phyloP scores from a whole-genome alignment of 2,113 vertebrate species.

The Merops nubicus region DNA sequence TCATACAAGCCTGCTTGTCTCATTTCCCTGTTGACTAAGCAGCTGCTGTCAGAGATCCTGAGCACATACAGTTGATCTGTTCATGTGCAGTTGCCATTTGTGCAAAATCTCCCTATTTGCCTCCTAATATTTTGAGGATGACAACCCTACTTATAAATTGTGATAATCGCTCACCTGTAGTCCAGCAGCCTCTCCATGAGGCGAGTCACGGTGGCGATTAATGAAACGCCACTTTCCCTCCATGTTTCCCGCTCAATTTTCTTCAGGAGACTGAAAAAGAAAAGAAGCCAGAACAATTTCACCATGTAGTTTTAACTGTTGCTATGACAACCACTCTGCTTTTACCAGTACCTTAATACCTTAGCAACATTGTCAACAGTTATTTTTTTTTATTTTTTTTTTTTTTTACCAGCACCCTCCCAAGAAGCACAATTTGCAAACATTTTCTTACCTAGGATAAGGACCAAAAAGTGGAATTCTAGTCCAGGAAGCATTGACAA shows the following conservation, averaged over 20 bases:
- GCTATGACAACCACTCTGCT: slow-evolving; percentile 79
- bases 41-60: not conserved
- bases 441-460: slow-evolving; percentile 98
- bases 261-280: slow-evolving; percentile 88
- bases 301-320: slow-evolving; percentile 79
- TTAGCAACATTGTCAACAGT: slow-evolving; percentile 73
- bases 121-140: not conserved
- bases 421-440: slow-evolving; percentile 77
- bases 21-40: not conserved
- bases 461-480: slow-evolving; percentile 99
- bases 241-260: slow-evolving; percentile 99
- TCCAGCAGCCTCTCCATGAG: slow-evolving; percentile 97
- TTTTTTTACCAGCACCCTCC: slow-evolving; percentile 55
- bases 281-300: slow-evolving; percentile 73
- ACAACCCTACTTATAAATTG: not conserved
- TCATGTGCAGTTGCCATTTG: accelerated
- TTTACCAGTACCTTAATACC: slow-evolving; percentile 74
- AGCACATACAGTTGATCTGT: not conserved
- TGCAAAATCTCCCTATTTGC: not conserved
- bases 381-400: slow-evolving; percentile 44
- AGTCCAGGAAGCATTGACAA: slow-evolving; percentile 99
- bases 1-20: not conserved
- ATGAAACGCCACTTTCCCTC: slow-evolving; percentile 96
- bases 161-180: slow-evolving; percentile 84
- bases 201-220: slow-evolving; percentile 96